Evolutionary conservation across 2,888 invertebrate genomes (phyloP), one percentile per base, ranked within the genome.

Genomic region (Drosophila diplacantha): DNA sequence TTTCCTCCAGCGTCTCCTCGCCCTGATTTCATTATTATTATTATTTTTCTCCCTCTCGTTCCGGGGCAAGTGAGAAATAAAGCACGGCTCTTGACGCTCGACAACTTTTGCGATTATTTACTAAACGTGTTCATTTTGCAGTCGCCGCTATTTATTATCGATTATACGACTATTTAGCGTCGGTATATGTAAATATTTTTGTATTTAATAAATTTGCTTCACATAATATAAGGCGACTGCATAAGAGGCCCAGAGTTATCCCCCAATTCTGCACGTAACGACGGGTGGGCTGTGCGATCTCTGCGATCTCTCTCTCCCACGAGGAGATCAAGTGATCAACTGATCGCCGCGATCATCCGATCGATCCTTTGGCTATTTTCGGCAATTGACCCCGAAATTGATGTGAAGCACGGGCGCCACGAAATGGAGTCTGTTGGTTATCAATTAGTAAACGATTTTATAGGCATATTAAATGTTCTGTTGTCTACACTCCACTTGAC

Each of bases 81-180:
- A 54, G 58, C 55, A 59, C 58, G 55, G 58, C 58, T 59, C 44
- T 57, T 43, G 41, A 52, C 57, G 52, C 47, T 35, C 56, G 60
- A 54, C 67, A 37, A 50, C 54, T 60, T 65, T 65, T 52, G 52
- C 69, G 74, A 73, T 75, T 81, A 75, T 81, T 81, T 81, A 75
- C 82, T 65, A 82, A 81, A 81, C 80, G 82, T 81, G 82, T 80
- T 79, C 79, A 74, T 79, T 70, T 80, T 71, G 64, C 69, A 69
- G 62, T 80, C 76, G 72, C 60, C 73, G 76, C 74, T 73, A 73
- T 70, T 79, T 64, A 73, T 71, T 75, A 73, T 79, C 75, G 80
- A 76, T 81, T 80, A 79, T 79, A 73, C 71, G 80, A 80, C 73
- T 81, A 64, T 80, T 81, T 80, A 80, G 72, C 82, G 72, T 64